A percentile compares a stretch with the other conserved stretches of the same genome.
Conservation (phyloP, 53 echinoderm and acorn worm species). For the Crossaster papposus region DNA sequence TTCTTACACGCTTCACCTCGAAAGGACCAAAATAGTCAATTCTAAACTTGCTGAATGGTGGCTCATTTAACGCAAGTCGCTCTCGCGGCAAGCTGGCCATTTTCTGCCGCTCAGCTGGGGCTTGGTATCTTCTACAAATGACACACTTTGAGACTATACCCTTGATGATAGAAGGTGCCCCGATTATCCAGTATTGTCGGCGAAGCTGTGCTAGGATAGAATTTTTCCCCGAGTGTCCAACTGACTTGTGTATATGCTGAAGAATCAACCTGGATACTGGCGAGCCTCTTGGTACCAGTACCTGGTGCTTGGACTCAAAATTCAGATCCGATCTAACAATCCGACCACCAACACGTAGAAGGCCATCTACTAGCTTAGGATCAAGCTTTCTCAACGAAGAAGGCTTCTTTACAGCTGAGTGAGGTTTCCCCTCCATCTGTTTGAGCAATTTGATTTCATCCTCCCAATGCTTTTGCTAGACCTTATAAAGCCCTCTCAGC, state of each 20-base stretch:
- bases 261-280: slow-evolving; percentile 50
- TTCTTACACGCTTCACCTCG: slow-evolving; percentile 50
- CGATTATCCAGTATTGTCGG: slow-evolving; percentile 60
- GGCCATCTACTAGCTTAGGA: slow-evolving; percentile 19
- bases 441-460: slow-evolving; percentile 11
- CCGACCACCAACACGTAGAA: slow-evolving; percentile 52
- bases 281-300: slow-evolving; percentile 42
- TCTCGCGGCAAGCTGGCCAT: slow-evolving; percentile 61
- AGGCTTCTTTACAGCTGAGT: slow-evolving; percentile 2
- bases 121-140: slow-evolving; percentile 40
- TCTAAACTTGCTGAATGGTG: slow-evolving; percentile 49
- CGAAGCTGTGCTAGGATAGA: slow-evolving; percentile 36
- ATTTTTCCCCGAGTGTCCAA: slow-evolving; percentile 61
- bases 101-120: slow-evolving; percentile 52
- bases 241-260: slow-evolving; percentile 42
- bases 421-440: not conserved
- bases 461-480: not conserved
- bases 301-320: slow-evolving; percentile 40
- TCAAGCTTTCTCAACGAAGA: slow-evolving; percentile 28
- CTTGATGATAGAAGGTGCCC: slow-evolving; percentile 32
- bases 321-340: slow-evolving; percentile 29
- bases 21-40: slow-evolving; percentile 70
- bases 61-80: slow-evolving; percentile 39
- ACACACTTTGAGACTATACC: slow-evolving; percentile 47
- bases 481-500: no score